Evolutionary conservation across 2,797 vertebrate species (phyloP), one percentile per base, ranked within the genome.

Genomic region (Novumbra hubbsi): DNA sequence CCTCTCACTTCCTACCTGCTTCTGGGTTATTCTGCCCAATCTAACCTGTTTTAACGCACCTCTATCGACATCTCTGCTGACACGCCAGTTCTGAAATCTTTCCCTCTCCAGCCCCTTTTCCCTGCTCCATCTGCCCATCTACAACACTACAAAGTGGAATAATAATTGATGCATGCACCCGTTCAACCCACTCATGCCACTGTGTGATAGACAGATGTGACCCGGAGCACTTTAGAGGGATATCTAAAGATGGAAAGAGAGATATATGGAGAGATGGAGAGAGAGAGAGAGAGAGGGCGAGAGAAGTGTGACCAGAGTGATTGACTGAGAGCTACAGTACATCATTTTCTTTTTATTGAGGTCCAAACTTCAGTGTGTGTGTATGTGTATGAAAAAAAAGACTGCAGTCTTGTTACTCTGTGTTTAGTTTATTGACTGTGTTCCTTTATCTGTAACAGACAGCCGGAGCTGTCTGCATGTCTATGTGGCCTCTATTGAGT

Each of bases 101-200:
- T 14, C 24, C 21, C 60, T 62, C 5, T 15, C 60, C 27, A 11
- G 16, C 24, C 64, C 60, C 73, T 75, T 77, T 34, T 69, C 68
- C 64, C 49, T 71, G 55, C 83, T 74, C 65, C 16, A 34, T 73
- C 76, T 34, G 21, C 52, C 76, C 30, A 19, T 81, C 17, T 74
- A 71, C 75, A 82, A 71, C 80, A 83, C 81, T 82, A 83, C 34
- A 88, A 89, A 85, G 78, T 88, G 85, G 80, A 89, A 90, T 88
- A 86, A 88, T 79, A 88, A 91, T 90, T 86, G 83, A 76, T 68
- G 86, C 81, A 62, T 91, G 88, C 89, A 91, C 87, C 86, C 89
- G 82, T 86, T 88, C 83, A 73, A 45, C 79, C 71, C 81, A 73
- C 76, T 88, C 72, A 49, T 88, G 86, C 85, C 86, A 81, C 65